Conservation (phyloP, 2,797 vertebrate genomes). For the Fringilla coelebs region DNA sequence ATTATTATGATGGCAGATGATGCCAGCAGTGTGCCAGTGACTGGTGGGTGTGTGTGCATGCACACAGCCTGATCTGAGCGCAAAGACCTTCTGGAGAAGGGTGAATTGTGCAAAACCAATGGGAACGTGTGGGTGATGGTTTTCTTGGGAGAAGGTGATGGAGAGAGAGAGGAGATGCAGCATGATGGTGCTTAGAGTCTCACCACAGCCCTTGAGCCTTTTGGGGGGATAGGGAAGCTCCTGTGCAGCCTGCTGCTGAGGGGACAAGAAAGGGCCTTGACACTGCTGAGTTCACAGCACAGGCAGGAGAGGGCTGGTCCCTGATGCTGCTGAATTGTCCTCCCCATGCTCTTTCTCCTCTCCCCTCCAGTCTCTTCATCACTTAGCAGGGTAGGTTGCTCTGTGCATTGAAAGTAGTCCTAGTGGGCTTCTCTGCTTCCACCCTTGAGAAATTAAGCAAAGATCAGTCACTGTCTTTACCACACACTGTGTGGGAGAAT, state of each 20-base stretch:
- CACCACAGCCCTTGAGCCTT: not conserved
- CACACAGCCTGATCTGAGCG: not conserved
- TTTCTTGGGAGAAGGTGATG: not conserved
- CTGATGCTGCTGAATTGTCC: not conserved
- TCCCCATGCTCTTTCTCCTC: not conserved
- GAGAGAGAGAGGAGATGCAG: not conserved
- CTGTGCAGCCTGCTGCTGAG: not conserved
- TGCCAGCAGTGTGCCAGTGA: constrained; percentile 15
- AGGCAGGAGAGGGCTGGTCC: not conserved
- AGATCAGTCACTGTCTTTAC: not conserved
- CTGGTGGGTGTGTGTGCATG: not conserved
- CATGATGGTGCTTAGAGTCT: not conserved
- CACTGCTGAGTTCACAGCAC: not conserved
- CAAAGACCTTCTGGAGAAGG: not conserved
- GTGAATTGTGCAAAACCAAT: not conserved
- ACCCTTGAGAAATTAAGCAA: not conserved
- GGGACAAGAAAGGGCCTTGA: not conserved
- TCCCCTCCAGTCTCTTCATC: not conserved
- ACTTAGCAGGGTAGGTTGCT: not conserved
- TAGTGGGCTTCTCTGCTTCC: not conserved
- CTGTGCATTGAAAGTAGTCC: not conserved
- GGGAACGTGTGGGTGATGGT: not conserved
- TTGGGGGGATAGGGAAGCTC: not conserved
- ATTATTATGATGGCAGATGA: not conserved
- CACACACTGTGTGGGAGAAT: not conserved